Evolutionary conservation across 2,113 vertebrate species (phyloP).

Genomic region (Brachyhypopomus occidentalis): DNA sequence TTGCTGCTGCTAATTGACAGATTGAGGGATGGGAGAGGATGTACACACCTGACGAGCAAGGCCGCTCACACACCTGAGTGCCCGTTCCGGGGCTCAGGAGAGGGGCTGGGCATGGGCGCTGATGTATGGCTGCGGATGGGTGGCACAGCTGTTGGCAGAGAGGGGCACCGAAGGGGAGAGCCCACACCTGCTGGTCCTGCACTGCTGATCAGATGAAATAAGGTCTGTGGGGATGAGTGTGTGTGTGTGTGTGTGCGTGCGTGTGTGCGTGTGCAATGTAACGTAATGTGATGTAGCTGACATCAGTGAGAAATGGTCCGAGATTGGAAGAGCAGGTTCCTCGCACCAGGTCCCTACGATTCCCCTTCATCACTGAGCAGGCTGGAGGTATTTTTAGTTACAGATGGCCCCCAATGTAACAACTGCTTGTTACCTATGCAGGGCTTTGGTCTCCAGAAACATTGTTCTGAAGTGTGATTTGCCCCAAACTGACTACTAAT

Average conservation of each 20-base stretch:
- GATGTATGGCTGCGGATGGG: conserved; percentile 73
- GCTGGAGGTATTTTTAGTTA: conserved; percentile 4
- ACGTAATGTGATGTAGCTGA: conserved; percentile 55
- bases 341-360: conserved; percentile 71
- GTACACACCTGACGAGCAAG: conserved; percentile 57
- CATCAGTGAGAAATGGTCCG: conserved; percentile 78
- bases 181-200: conserved; percentile 69
- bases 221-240: conserved; percentile 50
- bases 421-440: conserved; percentile 6
- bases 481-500: conserved; percentile 28
- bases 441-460: background rate
- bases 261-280: conserved; percentile 35
- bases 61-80: conserved; percentile 52
- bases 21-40: conserved; percentile 56
- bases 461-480: conserved; percentile 18
- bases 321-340: conserved; percentile 73
- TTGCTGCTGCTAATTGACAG: conserved; percentile 54
- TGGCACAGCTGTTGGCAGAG: conserved; percentile 78
- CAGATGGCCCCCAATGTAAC: background rate
- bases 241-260: conserved; percentile 29
- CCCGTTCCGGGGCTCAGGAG: conserved; percentile 38
- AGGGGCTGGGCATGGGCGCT: conserved; percentile 54
- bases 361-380: background rate
- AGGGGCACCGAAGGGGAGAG: conserved; percentile 55
- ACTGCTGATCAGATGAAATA: conserved; percentile 63